Evolutionary conservation across 2,113 vertebrate genomes (phyloP).

Genomic region (Eidolon helvum): DNA sequence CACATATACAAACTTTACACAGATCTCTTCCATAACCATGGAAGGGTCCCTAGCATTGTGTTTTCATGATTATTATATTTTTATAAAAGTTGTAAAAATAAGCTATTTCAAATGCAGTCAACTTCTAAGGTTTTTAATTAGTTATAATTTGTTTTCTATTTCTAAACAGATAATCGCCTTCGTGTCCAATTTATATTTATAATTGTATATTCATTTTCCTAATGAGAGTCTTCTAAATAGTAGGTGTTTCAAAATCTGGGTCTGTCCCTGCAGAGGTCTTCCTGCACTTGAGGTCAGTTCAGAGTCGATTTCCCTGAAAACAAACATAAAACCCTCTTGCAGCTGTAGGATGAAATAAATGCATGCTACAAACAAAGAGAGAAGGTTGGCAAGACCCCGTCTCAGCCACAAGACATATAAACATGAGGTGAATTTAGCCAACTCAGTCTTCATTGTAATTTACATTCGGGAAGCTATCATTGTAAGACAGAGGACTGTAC

Average conservation of each 20-base stretch:
- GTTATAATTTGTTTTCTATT: not conserved
- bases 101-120: not conserved
- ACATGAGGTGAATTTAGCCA: not conserved
- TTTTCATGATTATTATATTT: not conserved
- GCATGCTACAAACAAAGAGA: constrained; percentile 2
- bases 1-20: not conserved
- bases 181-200: not conserved
- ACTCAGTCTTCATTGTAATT: not conserved
- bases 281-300: not conserved
- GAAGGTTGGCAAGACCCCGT: not conserved
- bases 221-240: not conserved
- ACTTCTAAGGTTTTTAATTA: not conserved
- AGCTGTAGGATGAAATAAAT: constrained; percentile 1
- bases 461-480: not conserved
- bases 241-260: not conserved
- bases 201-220: not conserved
- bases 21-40: not conserved
- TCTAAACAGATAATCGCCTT: not conserved
- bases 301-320: not conserved
- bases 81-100: constrained; percentile 4
- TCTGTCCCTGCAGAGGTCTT: not conserved
- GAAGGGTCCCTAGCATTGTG: not conserved
- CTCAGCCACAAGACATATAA: not conserved
- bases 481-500: not conserved
- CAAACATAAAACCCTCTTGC: not conserved